Evolutionary conservation across 2,888 invertebrate genomes (phyloP).

Genomic region (Apamea crenata): DNA sequence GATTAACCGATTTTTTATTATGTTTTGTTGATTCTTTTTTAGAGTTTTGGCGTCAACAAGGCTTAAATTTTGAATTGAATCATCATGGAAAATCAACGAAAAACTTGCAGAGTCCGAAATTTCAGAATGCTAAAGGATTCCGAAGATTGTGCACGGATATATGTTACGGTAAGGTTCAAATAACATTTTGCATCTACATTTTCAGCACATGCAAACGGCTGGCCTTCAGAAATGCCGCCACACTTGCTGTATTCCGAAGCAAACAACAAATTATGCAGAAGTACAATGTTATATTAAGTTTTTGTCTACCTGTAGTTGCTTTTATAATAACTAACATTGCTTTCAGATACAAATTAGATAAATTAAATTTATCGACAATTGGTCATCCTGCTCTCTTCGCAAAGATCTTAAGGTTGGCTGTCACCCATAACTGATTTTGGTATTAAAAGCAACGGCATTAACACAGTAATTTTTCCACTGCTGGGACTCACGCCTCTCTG

Average conservation of each 20-base stretch:
- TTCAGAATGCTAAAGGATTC: constrained; percentile 27
- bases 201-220: constrained; percentile 25
- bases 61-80: constrained; percentile 28
- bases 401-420: background rate
- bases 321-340: background rate
- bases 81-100: background rate
- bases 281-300: background rate
- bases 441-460: background rate
- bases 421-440: too few relatives aligned
- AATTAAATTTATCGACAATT: background rate
- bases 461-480: background rate
- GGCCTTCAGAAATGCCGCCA: background rate
- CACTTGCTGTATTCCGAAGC: constrained; percentile 1
- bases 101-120: constrained; percentile 22
- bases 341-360: constrained; percentile 7
- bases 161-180: constrained; percentile 35
- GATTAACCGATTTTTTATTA: constrained; percentile 11
- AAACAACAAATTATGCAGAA: constrained; percentile 3
- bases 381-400: background rate
- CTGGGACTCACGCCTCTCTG: background rate
- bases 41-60: constrained; percentile 30
- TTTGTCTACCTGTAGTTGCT: background rate
- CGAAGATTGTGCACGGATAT: constrained; percentile 18
- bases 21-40: constrained; percentile 47
- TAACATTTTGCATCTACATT: constrained; percentile 4